Conservation (phyloP, 1,140 invertebrate genomes). For the Teleopsis dalmanni region DNA sequence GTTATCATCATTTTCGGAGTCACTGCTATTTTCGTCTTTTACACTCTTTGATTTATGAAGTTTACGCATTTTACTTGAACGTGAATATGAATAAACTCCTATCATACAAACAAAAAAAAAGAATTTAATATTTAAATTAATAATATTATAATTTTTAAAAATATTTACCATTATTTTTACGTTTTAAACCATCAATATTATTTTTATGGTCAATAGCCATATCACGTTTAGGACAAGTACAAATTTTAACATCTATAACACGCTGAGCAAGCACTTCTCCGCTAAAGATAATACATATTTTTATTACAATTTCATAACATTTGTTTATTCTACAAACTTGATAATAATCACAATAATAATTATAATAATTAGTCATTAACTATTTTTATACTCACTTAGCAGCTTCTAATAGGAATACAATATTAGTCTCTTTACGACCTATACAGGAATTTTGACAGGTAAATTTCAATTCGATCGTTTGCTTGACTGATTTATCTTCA, state of each 20-base stretch:
- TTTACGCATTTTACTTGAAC: slow-evolving; percentile 3
- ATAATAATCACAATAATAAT: background rate
- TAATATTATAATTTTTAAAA: background rate
- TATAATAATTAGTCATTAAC: background rate
- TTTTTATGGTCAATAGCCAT: slow-evolving; percentile 18
- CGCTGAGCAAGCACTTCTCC: slow-evolving; percentile 36
- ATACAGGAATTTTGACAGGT: slow-evolving; percentile 39
- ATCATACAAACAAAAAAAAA: too few species aligned
- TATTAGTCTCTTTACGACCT: slow-evolving; percentile 31
- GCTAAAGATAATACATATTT: slow-evolving; percentile 15
- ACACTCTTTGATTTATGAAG: background rate
- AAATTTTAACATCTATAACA: slow-evolving; percentile 30
- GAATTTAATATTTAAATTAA: too few species aligned
- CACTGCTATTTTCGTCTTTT: slow-evolving; percentile 5
- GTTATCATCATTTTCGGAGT: slow-evolving; percentile 2
- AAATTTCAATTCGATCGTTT: slow-evolving; percentile 35
- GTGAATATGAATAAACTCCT: too few species aligned
- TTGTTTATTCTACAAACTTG: background rate
- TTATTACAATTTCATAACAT: background rate
- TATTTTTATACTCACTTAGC: slow-evolving; percentile 16
- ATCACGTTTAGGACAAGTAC: slow-evolving; percentile 39
- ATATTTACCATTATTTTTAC: slow-evolving; percentile 4
- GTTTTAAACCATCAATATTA: background rate
- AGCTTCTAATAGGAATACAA: slow-evolving; percentile 34
- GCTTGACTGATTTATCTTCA: slow-evolving; percentile 15